These are phyloP conservation scores for Pogonocichla stellata DNA, from an alignment of 2,113 vertebrate genomes.

Conservation along the genomic window DNA sequence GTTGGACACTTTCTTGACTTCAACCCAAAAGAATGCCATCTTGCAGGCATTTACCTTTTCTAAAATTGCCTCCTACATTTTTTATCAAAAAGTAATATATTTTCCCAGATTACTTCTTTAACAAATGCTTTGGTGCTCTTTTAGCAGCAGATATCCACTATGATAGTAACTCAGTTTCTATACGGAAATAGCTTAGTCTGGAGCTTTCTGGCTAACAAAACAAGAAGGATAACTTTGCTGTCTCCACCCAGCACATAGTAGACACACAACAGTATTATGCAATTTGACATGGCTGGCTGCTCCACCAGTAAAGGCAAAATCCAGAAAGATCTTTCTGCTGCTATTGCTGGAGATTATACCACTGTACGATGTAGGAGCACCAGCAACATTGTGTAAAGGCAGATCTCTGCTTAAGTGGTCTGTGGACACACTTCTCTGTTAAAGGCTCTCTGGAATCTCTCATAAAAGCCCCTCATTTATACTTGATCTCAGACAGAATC, in stretches of 20 bases:
- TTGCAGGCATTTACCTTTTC: not conserved
- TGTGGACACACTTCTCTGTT: not conserved
- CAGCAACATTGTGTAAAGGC: not conserved
- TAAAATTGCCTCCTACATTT: not conserved
- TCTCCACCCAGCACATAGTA: not conserved
- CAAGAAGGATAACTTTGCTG: not conserved
- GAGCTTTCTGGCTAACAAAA: constrained; percentile 2
- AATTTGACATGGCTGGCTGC: constrained; percentile 6
- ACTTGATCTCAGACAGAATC: not conserved
- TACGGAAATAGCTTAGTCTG: not conserved
- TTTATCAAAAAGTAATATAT: not conserved
- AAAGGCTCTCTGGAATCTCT: not conserved
- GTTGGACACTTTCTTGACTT: not conserved
- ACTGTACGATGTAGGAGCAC: not conserved
- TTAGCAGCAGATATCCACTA: not conserved
- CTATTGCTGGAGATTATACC: not conserved
- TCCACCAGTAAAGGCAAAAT: not conserved
- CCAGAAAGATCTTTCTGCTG: not conserved
- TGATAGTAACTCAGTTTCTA: not conserved
- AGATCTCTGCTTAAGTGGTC: not conserved
- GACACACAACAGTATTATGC: not conserved
- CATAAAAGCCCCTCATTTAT: not conserved
- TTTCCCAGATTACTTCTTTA: not conserved
- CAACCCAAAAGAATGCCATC: not conserved
- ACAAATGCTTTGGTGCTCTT: not conserved